phyloP scores from a whole-genome alignment of 2,113 vertebrate genomes.

The Panurus biarmicus region DNA sequence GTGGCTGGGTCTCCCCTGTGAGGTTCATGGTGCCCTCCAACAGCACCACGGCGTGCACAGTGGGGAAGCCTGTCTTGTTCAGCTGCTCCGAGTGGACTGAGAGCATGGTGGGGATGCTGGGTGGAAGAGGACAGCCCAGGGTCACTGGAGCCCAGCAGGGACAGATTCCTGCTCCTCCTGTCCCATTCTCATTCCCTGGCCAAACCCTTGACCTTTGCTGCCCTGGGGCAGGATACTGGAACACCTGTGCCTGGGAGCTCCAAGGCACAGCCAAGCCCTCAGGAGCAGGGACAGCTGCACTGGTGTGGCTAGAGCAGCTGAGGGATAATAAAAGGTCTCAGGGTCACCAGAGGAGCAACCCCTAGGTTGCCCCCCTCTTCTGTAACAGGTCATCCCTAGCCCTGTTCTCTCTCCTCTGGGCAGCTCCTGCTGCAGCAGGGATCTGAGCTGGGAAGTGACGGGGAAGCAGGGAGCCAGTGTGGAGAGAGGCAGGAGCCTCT shows the following conservation, averaged over 20 bases:
- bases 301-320: not conserved
- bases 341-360: not conserved
- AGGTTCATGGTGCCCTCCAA: slow-evolving; percentile 98
- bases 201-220: not conserved
- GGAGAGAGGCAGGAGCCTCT: not conserved
- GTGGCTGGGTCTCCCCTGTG: slow-evolving; percentile 87
- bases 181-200: not conserved
- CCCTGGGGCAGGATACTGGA: not conserved
- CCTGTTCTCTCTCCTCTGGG: not conserved
- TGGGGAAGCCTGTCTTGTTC: slow-evolving; percentile 85
- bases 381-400: not conserved
- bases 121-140: not conserved
- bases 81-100: slow-evolving; percentile 76
- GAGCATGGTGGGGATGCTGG: slow-evolving; percentile 89
- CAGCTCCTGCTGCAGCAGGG: too few relatives aligned
- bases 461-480: not conserved
- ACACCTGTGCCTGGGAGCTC: not conserved
- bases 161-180: not conserved
- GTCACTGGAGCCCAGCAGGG: not conserved
- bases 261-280: not conserved
- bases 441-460: not conserved
- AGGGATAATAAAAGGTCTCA: not conserved
- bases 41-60: slow-evolving; percentile 89
- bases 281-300: not conserved
- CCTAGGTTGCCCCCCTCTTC: too few relatives aligned